Base-by-base conservation (phyloP, 1,140 invertebrate species). In the Conopomorpha cramerella region DNA sequence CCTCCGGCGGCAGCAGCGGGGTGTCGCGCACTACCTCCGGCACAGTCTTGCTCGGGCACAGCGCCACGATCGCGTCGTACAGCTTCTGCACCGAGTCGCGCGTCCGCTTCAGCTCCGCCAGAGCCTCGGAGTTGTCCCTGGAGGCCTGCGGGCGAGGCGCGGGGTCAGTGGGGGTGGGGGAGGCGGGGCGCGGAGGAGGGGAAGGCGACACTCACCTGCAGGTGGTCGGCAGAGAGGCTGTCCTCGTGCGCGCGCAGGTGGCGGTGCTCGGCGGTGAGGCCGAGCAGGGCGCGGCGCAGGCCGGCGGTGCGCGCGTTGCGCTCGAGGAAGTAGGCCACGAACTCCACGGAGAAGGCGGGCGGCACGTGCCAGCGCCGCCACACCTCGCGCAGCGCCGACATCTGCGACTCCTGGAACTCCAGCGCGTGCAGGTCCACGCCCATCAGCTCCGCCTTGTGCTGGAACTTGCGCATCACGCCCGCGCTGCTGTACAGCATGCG, bases 291-390 rank as follows among this genome's bases (percentile, higher is more conserved):
- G 3, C 84, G 74, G 46, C 91, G 88, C 78, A 96, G 85, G 2
- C 86, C 86, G 1, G 85, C 83, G n/a, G 92, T 83, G 7, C 92
- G 78, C 2, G 83, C 78, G 55, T 92, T 90, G 23, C 92, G 81
- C 78, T 96, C 94, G 26, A 95, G 72, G 64, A 93, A 98, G 65
- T 98, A 98, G 8, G 89, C 92, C 26, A 96, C 90, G 64, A 96
- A 98, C 67, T 98, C 95, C 0, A 96, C 90, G 34, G 88, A 94
- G 47, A 89, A 93, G 0, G 94, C 92, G 0, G 94, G 93, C 2
- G 91, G 86, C 33, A 96, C 89, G 60, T 96, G 92, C 89, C 94
- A 96, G 51, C 96, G 96, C 54, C 93, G 94, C 4, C 89, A 83
- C 4, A 95, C 86, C 54, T 96, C 92, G 1, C 87, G 85, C 2